Conservation (phyloP, 2,888 invertebrate genomes). For the Drepanosiphum platanoidis region DNA sequence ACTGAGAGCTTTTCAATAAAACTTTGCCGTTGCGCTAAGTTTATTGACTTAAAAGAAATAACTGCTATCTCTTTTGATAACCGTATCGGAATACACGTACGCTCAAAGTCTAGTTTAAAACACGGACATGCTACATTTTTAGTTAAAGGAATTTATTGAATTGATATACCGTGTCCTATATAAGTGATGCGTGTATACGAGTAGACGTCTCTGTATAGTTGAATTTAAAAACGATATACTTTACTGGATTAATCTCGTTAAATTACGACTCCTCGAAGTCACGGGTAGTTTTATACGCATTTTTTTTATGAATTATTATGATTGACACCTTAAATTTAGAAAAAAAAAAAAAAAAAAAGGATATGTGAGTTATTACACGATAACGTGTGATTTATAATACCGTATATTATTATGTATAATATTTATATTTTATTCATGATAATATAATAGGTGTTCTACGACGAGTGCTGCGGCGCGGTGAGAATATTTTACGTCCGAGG, state of each 20-base stretch:
- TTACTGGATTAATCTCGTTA: background rate
- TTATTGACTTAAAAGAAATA: background rate
- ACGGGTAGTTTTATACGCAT: background rate
- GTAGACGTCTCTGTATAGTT: background rate
- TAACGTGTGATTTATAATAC: background rate
- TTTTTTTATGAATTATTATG: background rate
- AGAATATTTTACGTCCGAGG: background rate
- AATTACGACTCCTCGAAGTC: background rate
- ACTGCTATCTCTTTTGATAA: background rate
- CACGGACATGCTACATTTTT: background rate
- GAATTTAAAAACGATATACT: too few species aligned
- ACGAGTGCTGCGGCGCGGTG: background rate
- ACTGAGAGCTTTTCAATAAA: slow-evolving; percentile 31
- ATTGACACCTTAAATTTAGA: background rate
- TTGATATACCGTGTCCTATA: background rate
- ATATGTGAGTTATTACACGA: too few species aligned
- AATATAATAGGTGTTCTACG: background rate
- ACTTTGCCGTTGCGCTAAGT: slow-evolving; percentile 2
- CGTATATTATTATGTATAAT: too few species aligned
- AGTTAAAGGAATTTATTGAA: background rate
- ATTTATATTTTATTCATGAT: too few species aligned
- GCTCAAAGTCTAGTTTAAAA: background rate
- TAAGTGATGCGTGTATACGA: background rate
- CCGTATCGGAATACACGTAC: background rate
- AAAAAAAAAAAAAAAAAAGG: too few species aligned